Evolutionary conservation across 1,140 invertebrate species (phyloP), one percentile per base, ranked within the genome.

Genomic region (Bicyclus anynana): DNA sequence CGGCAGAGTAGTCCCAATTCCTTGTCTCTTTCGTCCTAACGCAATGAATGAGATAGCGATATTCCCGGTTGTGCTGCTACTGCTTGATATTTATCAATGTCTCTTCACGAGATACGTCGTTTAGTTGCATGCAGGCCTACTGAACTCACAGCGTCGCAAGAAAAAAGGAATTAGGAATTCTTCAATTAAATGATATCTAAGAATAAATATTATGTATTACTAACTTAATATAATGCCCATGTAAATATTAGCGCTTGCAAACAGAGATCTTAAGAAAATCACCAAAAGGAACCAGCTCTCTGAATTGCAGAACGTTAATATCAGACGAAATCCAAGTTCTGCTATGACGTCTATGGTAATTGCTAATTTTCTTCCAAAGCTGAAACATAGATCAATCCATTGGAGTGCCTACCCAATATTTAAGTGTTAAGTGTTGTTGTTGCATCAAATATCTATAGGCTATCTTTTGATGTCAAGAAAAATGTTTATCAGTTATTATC

Each of bases 201-300:
- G 2, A 23, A 2, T 7, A 23, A 23, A 23, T 23, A 23, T 23
- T 23, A 23, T 33, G 3, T 12, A 33, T 3, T 44, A 53, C 52
- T 60, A 62, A 84, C 84, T 67, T 18, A 84, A 48, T 38, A 84
- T 51, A 7, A 44, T 16, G 2, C 40, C 40, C 40, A 44, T 44
- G 17, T 20, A 44, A 33, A 80, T 71, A 50, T 57, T 74, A 16
- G 74, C 72, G 40, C 74, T 77, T 5, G 73, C 70, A 42, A 81
- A 74, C 21, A 87, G 53, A 13, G 82, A 76, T 53, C 73, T 77
- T 35, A 87, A 46, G 58, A 87, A 87, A 18, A 79, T 66, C 37
- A 87, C 37, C 4, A 87, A 52, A 55, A 70, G 72, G 53, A 80
- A 87, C 80, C 82, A 87, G 37, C 67, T 73, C 20, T 78, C 71